phyloP scores from a whole-genome alignment of 2,113 vertebrate genomes.

The Scopus umbretta region DNA sequence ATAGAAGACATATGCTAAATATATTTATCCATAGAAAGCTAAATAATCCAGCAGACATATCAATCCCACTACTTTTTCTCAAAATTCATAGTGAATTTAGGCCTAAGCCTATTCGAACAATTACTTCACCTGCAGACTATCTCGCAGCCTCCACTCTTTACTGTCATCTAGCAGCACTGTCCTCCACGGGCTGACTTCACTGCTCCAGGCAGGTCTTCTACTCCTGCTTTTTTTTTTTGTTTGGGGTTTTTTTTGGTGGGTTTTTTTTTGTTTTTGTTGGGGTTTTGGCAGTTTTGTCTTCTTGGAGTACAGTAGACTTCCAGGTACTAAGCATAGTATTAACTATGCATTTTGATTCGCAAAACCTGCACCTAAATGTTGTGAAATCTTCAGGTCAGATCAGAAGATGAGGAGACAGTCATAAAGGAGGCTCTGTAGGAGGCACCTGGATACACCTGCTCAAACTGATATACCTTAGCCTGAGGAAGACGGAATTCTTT shows the following conservation, averaged over 20 bases:
- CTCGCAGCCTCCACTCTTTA: neutral
- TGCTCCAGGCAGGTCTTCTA: neutral
- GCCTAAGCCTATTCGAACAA: neutral
- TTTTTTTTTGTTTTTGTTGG: too few species aligned
- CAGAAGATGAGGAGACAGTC: neutral
- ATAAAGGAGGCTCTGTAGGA: neutral
- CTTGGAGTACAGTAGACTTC: neutral
- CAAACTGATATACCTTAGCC: neutral
- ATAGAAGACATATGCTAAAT: neutral
- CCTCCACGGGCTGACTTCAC: neutral
- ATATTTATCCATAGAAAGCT: neutral
- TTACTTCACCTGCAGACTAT: neutral
- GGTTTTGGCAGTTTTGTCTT: too few species aligned
- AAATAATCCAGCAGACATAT: neutral
- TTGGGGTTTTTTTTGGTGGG: too few species aligned
- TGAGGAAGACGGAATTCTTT: neutral
- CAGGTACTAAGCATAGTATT: neutral
- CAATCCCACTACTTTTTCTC: neutral
- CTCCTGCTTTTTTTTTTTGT: too few species aligned
- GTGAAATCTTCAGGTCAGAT: neutral
- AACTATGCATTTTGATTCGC: neutral
- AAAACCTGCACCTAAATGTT: neutral
- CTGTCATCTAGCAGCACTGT: neutral
- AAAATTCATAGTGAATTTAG: neutral
- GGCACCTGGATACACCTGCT: neutral